Evolutionary conservation across 2,113 vertebrate genomes (phyloP).

Genomic region (Orthonyx spaldingii): DNA sequence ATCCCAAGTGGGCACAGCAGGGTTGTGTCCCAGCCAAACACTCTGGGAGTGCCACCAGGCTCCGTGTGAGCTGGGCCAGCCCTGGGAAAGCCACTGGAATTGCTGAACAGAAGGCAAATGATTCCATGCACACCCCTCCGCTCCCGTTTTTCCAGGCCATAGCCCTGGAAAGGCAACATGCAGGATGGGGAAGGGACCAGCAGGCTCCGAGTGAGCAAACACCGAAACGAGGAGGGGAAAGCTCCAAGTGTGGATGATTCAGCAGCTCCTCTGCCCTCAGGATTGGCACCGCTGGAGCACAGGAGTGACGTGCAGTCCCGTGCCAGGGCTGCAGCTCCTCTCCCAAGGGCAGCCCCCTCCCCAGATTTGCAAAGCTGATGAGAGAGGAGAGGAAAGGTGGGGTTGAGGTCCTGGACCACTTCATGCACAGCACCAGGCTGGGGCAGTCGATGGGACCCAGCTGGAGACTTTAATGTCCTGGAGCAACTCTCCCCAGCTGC

Average conservation of each 20-base stretch:
- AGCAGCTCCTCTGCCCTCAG: conserved; percentile 42
- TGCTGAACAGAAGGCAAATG: neutral
- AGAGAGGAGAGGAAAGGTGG: neutral
- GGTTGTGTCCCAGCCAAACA: neutral
- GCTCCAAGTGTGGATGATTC: conserved; percentile 17
- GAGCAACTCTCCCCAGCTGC: neutral
- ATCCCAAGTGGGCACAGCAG: neutral
- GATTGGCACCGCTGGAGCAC: neutral
- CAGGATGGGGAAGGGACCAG: neutral
- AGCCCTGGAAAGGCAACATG: neutral
- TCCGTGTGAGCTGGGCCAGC: neutral
- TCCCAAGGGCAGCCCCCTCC: neutral
- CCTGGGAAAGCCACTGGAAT: neutral
- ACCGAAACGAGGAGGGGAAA: neutral
- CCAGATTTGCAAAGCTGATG: neutral
- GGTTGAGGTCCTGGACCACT: neutral
- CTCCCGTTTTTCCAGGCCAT: neutral
- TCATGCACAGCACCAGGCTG: neutral
- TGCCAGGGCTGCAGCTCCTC: neutral
- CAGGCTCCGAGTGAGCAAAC: conserved; percentile 38
- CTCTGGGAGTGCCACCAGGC: neutral
- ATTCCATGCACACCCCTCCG: neutral
- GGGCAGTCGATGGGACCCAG: neutral
- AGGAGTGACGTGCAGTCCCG: neutral
- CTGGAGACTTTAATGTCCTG: conserved; percentile 5